Conservation (phyloP, 1,140 invertebrate genomes). For the Trichogramma pretiosum region DNA sequence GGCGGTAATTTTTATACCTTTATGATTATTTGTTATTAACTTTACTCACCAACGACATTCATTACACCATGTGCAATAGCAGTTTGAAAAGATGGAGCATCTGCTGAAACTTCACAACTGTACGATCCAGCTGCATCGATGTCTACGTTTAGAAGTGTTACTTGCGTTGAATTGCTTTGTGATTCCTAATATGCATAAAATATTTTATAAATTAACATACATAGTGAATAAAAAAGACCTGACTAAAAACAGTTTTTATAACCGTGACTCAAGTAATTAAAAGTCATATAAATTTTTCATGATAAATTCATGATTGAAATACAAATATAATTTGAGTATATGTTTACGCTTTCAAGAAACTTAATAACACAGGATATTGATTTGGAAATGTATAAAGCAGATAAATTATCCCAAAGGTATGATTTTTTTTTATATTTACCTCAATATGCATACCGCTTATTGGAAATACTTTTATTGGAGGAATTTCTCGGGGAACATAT, state of each 20-base stretch:
- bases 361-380: neutral
- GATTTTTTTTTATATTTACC: constrained; percentile 29
- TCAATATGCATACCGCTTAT: constrained; percentile 49
- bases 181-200: too few species aligned
- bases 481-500: constrained; percentile 46
- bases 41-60: constrained; percentile 63
- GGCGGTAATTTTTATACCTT: too few species aligned
- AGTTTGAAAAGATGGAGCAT: constrained; percentile 78
- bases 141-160: constrained; percentile 51
- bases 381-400: too few species aligned
- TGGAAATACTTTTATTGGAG: constrained; percentile 47
- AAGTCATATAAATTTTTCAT: too few species aligned
- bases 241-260: neutral
- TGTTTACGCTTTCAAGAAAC: neutral
- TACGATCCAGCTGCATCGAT: constrained; percentile 59
- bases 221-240: neutral
- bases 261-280: neutral
- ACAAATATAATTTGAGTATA: neutral
- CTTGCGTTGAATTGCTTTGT: constrained; percentile 54
- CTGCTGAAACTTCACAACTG: constrained; percentile 75
- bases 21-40: too few species aligned
- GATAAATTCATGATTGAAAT: neutral
- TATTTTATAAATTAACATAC: too few species aligned
- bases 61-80: constrained; percentile 59
- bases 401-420: neutral